These are phyloP conservation scores for Onychomys torridus DNA, from an alignment of 2,797 vertebrate genomes.

Conservation along the genomic window DNA sequence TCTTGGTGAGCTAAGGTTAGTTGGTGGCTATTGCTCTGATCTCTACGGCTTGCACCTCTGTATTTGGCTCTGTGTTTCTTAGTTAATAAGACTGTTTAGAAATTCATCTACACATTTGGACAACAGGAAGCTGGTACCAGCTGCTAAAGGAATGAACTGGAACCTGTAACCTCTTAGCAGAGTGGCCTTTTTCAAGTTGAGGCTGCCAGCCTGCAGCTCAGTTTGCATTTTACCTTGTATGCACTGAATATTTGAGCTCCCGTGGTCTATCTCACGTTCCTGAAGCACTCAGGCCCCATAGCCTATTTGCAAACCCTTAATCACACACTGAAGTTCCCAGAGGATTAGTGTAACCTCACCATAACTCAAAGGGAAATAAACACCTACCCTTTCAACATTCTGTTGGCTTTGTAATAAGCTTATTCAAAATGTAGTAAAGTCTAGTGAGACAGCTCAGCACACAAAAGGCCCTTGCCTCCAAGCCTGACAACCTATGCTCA, in stretches of 20 bases:
- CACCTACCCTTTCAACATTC: not conserved
- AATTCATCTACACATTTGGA: not conserved
- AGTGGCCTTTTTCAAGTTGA: not conserved
- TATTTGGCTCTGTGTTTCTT: too few relatives aligned
- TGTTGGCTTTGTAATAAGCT: not conserved
- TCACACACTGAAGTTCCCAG: not conserved
- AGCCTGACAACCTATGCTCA: not conserved
- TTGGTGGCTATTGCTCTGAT: too few relatives aligned
- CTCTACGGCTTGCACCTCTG: too few relatives aligned
- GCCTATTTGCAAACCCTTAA: not conserved
- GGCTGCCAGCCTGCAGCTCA: not conserved
- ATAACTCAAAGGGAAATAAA: not conserved
- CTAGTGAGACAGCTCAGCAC: not conserved
- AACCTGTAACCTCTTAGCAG: constrained; percentile 21
- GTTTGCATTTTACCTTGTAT: not conserved
- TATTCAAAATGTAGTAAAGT: not conserved
- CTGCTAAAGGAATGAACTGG: not conserved
- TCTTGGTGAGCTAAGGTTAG: too few relatives aligned
- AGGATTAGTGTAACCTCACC: not conserved
- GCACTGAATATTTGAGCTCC: not conserved
- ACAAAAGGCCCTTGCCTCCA: not conserved
- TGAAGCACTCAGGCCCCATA: not conserved
- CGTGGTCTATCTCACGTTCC: not conserved
- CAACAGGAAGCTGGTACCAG: not conserved
- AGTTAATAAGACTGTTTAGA: too few relatives aligned